Conservation (phyloP, 2,797 vertebrate species). For the Eulemur coronatus region DNA sequence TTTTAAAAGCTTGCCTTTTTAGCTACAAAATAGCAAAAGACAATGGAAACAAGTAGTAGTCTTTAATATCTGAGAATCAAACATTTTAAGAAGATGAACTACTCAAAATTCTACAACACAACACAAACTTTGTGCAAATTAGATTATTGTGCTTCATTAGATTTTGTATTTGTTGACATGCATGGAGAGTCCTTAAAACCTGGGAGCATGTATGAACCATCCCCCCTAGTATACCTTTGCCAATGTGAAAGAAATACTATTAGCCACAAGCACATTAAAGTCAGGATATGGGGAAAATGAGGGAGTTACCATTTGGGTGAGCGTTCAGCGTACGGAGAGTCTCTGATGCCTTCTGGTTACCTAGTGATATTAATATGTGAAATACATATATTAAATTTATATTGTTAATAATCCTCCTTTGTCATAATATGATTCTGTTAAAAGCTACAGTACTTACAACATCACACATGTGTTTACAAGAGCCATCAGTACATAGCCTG, state of each 20-base stretch:
- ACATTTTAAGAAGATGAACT: neutral
- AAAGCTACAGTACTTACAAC: constrained; percentile 5
- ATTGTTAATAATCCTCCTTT: constrained; percentile 23
- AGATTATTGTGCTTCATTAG: neutral
- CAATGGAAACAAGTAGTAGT: neutral
- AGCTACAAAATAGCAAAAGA: neutral
- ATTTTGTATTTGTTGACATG: neutral
- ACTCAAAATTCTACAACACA: neutral
- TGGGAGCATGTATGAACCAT: neutral
- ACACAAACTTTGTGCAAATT: neutral
- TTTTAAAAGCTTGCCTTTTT: neutral
- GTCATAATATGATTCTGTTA: constrained; percentile 48
- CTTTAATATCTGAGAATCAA: neutral
- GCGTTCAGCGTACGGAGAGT: neutral
- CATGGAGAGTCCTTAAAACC: neutral
- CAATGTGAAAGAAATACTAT: neutral
- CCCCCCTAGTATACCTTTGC: neutral
- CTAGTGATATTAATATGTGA: neutral
- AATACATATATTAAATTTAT: neutral
- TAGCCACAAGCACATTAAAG: neutral
- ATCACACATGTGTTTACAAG: neutral
- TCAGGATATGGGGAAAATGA: neutral
- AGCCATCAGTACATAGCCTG: neutral
- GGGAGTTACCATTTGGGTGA: neutral
- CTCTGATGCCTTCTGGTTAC: constrained; percentile 36